Conservation (phyloP, 2,797 vertebrate species). For the Zenarchopterus dispar region DNA sequence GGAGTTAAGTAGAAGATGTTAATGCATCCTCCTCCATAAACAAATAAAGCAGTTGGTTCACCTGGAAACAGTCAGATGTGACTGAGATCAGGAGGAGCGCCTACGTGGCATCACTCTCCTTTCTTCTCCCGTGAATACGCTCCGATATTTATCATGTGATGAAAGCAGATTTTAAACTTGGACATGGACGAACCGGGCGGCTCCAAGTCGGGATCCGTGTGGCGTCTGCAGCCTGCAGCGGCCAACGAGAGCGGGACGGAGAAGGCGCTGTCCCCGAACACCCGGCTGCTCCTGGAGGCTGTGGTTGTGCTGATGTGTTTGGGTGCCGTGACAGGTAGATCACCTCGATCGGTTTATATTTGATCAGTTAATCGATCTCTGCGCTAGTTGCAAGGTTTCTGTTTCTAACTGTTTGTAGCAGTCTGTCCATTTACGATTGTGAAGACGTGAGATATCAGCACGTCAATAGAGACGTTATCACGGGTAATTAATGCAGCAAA, state of each 20-base stretch:
- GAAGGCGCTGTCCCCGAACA: conserved; percentile 20
- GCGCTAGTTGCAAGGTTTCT: no score
- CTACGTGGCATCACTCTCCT: conserved; percentile 1
- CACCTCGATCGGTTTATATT: not conserved
- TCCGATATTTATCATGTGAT: conserved; percentile 27
- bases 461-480: no score
- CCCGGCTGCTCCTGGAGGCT: conserved; percentile 76
- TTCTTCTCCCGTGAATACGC: not conserved
- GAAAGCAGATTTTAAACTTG: not conserved
- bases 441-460: no score
- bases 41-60: conserved; percentile 29
- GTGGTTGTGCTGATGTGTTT: conserved; percentile 84
- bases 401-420: no score
- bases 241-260: conserved; percentile 53
- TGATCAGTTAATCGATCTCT: no score
- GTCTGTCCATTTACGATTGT: no score
- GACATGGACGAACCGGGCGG: conserved; percentile 63
- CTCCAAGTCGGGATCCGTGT: conserved; percentile 45
- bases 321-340: conserved; percentile 79
- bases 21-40: conserved; percentile 11
- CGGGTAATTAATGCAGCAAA: no score
- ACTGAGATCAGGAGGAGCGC: conserved; percentile 18
- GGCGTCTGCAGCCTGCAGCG: conserved; percentile 9
- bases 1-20: conserved; percentile 42
- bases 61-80: conserved; percentile 39